These are phyloP conservation scores for Amorpha juglandis DNA, from an alignment of 2,888 invertebrate species.

Conservation along the genomic window DNA sequence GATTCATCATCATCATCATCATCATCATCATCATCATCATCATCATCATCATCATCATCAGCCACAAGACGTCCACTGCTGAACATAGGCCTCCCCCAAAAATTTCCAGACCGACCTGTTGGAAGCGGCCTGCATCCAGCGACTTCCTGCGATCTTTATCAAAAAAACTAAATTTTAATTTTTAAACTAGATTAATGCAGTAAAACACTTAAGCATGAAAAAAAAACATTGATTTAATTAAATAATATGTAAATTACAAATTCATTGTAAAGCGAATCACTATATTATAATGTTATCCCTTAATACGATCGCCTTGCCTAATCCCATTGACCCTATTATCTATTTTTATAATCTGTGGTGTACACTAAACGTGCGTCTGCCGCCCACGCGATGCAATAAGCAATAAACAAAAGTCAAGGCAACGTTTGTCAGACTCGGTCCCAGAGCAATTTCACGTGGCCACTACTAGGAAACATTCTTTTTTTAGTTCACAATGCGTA, in stretches of 20 bases:
- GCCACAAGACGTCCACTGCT: too few relatives aligned
- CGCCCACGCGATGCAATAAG: constrained; percentile 58
- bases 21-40: too few relatives aligned
- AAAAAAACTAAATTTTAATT: too few relatives aligned
- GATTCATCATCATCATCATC: too few relatives aligned
- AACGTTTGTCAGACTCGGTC: constrained; percentile 38
- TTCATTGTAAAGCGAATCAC: neutral
- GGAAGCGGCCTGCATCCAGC: too few relatives aligned
- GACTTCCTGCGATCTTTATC: too few relatives aligned
- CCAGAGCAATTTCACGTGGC: constrained; percentile 29
- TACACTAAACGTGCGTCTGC: constrained; percentile 28
- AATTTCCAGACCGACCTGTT: too few relatives aligned
- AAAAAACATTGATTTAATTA: too few relatives aligned
- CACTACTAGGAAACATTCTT: constrained; percentile 10
- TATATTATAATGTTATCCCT: neutral
- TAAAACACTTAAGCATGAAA: too few relatives aligned
- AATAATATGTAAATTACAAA: neutral
- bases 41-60: too few relatives aligned
- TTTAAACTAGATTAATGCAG: too few relatives aligned
- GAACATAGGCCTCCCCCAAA: too few relatives aligned
- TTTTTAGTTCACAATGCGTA: constrained; percentile 22
- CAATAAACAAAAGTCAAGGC: constrained; percentile 61
- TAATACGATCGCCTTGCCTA: constrained; percentile 34
- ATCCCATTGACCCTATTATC: constrained; percentile 53
- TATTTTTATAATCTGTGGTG: constrained; percentile 45